A percentile compares a stretch with the other conserved stretches of the same genome.
Evolutionary conservation across 2,797 vertebrate species (phyloP).

Genomic region (Typhlichthys subterraneus): DNA sequence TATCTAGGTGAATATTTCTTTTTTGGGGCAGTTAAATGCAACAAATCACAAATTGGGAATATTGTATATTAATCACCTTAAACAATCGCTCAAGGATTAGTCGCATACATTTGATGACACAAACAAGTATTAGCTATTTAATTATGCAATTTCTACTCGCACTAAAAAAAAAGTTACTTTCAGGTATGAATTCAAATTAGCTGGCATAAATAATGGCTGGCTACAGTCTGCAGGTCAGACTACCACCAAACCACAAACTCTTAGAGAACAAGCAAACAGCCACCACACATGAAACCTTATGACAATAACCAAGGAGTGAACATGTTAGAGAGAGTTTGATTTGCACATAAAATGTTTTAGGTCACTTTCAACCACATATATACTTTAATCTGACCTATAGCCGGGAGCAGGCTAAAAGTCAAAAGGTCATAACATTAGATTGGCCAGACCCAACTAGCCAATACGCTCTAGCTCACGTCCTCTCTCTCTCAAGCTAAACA

Average conservation of each 20-base stretch:
- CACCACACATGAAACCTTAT: slow-evolving; percentile 3
- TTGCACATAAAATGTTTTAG: slow-evolving; percentile 32
- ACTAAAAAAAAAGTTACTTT: no score
- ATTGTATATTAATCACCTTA: background rate
- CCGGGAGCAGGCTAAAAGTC: slow-evolving; percentile 31
- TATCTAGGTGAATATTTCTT: no score
- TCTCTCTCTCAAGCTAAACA: no score
- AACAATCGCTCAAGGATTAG: background rate
- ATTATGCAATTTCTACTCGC: background rate
- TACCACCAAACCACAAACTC: slow-evolving; percentile 21
- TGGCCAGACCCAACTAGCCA: background rate
- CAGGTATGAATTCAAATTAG: no score
- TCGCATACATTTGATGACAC: background rate
- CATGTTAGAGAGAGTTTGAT: background rate
- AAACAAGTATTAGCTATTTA: background rate
- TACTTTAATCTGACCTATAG: slow-evolving; percentile 46
- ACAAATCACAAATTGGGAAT: background rate
- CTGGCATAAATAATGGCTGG: no score
- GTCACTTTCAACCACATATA: slow-evolving; percentile 42
- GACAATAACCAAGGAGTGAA: background rate
- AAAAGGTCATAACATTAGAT: background rate
- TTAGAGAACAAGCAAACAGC: slow-evolving; percentile 5
- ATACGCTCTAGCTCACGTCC: no score
- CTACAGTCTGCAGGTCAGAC: no score
- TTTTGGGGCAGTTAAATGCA: background rate